A percentile compares a stretch with the other conserved stretches of the same genome.
Conservation (phyloP, 2,797 vertebrate species). For the Sebastes aleutianus region DNA sequence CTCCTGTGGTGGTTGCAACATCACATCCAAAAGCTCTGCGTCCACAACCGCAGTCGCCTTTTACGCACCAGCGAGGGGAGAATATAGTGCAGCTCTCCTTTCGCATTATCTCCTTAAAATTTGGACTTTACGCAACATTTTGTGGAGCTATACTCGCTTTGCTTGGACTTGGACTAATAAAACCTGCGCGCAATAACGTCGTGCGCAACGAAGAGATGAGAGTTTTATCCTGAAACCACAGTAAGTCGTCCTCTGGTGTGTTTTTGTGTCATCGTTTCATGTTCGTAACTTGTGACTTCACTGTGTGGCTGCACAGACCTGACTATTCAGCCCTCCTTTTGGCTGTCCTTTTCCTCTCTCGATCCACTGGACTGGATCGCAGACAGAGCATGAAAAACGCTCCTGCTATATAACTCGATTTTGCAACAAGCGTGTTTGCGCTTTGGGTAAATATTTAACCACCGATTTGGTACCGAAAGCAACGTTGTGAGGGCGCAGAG, state of each 20-base stretch:
- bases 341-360: neutral
- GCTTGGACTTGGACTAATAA: slow-evolving; percentile 62
- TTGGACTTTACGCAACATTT: slow-evolving; percentile 37
- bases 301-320: slow-evolving; percentile 1
- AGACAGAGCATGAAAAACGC: slow-evolving; percentile 6
- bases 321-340: neutral
- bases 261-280: neutral
- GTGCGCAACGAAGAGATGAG: slow-evolving; percentile 75
- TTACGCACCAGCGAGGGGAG: slow-evolving; percentile 76
- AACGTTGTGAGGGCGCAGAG: slow-evolving; percentile 27
- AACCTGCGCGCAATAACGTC: slow-evolving; percentile 41
- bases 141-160: slow-evolving; percentile 53
- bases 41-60: slow-evolving; percentile 87
- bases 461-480: slow-evolving; percentile 41
- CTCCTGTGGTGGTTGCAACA: slow-evolving; percentile 90
- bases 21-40: slow-evolving; percentile 85
- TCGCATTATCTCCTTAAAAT: slow-evolving; percentile 1
- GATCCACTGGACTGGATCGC: neutral
- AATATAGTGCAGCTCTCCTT: slow-evolving; percentile 53
- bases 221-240: slow-evolving; percentile 68
- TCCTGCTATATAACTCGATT: slow-evolving; percentile 31
- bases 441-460: slow-evolving; percentile 78
- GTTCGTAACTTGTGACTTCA: neutral
- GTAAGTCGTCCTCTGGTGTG: slow-evolving; percentile 67
- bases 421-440: slow-evolving; percentile 69